Conservation (phyloP, 2,113 vertebrate genomes). For the Myotis lucifugus region DNA sequence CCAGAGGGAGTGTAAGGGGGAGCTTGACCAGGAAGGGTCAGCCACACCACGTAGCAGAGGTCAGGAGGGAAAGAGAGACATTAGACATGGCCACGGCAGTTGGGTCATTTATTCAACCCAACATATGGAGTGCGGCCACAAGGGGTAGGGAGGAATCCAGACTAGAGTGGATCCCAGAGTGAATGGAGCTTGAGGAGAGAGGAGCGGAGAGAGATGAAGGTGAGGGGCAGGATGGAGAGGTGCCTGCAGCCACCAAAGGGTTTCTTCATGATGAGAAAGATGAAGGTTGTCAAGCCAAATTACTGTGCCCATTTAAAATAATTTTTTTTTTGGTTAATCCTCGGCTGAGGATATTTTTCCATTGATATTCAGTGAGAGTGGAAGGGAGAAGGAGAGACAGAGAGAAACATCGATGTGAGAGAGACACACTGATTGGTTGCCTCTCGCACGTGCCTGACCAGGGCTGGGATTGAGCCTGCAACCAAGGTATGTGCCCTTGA, state of each 20-base stretch:
- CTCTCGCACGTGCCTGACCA: too few relatives aligned
- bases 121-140: not conserved
- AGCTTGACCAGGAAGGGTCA: not conserved
- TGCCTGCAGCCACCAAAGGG: not conserved
- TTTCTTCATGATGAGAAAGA: not conserved
- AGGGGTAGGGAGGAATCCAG: not conserved
- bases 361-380: too few relatives aligned
- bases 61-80: not conserved
- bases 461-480: too few relatives aligned
- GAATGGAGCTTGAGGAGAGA: not conserved
- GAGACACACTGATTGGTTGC: too few relatives aligned
- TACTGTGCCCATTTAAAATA: not conserved
- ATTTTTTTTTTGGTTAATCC: too few relatives aligned
- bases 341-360: too few relatives aligned
- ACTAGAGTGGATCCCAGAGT: not conserved
- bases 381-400: too few relatives aligned
- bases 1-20: not conserved
- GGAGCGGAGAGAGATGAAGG: not conserved
- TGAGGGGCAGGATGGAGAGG: not conserved
- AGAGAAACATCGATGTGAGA: too few relatives aligned
- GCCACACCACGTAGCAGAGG: not conserved
- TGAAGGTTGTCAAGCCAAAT: not conserved
- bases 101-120: not conserved
- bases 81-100: not conserved
- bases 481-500: too few relatives aligned